These are phyloP conservation scores for Genyomyrus donnyi DNA, from an alignment of 2,113 vertebrate species.

Conservation along the genomic window DNA sequence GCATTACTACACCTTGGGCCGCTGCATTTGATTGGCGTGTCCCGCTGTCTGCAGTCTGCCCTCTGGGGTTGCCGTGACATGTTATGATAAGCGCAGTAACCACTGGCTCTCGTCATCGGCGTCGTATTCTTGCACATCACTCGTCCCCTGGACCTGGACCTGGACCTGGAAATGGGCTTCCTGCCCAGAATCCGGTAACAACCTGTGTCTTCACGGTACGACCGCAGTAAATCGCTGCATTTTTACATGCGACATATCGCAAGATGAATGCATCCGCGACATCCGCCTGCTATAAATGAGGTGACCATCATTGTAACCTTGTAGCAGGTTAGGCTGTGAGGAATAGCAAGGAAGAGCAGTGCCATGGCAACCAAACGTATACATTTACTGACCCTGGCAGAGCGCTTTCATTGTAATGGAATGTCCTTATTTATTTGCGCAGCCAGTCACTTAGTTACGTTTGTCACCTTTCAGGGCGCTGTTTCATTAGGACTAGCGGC, in stretches of 20 bases:
- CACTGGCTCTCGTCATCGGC: neutral
- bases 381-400: neutral
- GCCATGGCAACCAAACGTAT: neutral
- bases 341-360: neutral
- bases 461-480: neutral
- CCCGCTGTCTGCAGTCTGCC: neutral
- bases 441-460: neutral
- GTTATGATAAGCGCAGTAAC: neutral
- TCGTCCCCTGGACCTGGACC: neutral
- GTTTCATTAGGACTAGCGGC: neutral
- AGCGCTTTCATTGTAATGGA: neutral
- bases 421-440: neutral
- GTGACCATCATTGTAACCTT: neutral
- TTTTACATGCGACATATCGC: neutral
- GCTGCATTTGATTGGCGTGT: neutral
- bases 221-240: neutral
- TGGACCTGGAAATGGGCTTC: neutral
- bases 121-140: neutral
- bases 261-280: neutral
- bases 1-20: neutral
- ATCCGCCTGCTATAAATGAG: neutral
- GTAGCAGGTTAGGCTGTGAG: neutral
- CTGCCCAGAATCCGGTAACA: neutral
- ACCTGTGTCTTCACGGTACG: neutral
- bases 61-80: neutral